A percentile compares a stretch with the other conserved stretches of the same genome.
Evolutionary conservation across 2,888 invertebrate genomes (phyloP).

Genomic region (Erebia epiphron): DNA sequence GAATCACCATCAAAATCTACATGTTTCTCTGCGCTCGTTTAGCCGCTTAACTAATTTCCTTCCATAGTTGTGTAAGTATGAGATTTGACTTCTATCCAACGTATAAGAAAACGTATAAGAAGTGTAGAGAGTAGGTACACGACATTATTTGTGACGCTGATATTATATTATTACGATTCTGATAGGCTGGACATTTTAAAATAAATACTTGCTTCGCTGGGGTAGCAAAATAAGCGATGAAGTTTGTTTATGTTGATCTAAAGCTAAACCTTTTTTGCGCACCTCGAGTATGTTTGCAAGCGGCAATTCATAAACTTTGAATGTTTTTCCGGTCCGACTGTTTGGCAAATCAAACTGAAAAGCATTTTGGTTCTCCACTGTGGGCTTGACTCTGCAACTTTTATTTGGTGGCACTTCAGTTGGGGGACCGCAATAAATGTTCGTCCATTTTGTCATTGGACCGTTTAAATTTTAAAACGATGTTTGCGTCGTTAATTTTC

Average conservation of each 20-base stretch:
- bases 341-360: constrained; percentile 34
- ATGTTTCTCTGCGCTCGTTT: background rate
- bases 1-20: too few relatives aligned
- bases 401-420: constrained; percentile 28
- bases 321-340: constrained; percentile 30
- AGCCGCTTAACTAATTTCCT: background rate
- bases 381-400: constrained; percentile 29
- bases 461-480: constrained; percentile 6
- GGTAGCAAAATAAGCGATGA: background rate
- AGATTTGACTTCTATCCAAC: too few relatives aligned
- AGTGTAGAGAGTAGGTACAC: too few relatives aligned
- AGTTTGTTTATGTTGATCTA: constrained; percentile 9
- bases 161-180: too few relatives aligned
- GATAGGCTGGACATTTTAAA: too few relatives aligned
- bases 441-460: constrained; percentile 25
- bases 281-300: constrained; percentile 22
- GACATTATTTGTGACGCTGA: too few relatives aligned
- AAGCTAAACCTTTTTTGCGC: constrained; percentile 16
- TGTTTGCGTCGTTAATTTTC: constrained; percentile 8
- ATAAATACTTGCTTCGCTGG: too few relatives aligned
- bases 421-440: constrained; percentile 20
- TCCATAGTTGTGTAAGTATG: too few relatives aligned
- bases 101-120: too few relatives aligned
- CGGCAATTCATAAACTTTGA: constrained; percentile 25
- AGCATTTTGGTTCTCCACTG: constrained; percentile 18